Conservation (phyloP, 2,113 vertebrate species). For the Uria lomvia region DNA sequence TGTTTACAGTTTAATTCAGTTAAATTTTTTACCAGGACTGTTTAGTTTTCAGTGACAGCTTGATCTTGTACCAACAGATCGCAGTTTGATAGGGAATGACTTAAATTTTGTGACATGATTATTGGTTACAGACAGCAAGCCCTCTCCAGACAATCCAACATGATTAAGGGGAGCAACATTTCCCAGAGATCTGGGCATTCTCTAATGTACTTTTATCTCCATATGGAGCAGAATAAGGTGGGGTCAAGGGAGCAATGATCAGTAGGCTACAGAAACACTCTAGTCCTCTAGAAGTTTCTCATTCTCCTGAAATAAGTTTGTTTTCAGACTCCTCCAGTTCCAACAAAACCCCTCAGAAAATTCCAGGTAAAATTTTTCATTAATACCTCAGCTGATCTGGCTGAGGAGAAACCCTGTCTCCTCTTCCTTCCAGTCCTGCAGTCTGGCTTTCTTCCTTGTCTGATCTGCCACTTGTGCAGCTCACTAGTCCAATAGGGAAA, state of each 20-base stretch:
- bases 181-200: background rate
- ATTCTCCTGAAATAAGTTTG: background rate
- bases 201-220: background rate
- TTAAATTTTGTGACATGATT: background rate
- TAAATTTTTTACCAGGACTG: background rate
- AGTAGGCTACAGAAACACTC: background rate
- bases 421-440: background rate
- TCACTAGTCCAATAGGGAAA: background rate
- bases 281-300: background rate
- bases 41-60: background rate
- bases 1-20: background rate
- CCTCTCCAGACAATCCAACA: background rate
- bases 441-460: background rate
- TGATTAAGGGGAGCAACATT: background rate
- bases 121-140: background rate
- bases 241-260: background rate
- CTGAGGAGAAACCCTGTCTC: background rate
- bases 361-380: background rate
- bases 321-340: background rate
- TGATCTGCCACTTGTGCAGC: background rate
- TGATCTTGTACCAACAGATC: background rate
- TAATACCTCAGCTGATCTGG: background rate
- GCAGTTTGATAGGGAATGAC: background rate
- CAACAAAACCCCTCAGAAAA: background rate
- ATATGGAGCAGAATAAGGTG: background rate